Evolutionary conservation across 2,888 invertebrate species (phyloP).

Genomic region (Lapara coniferarum): DNA sequence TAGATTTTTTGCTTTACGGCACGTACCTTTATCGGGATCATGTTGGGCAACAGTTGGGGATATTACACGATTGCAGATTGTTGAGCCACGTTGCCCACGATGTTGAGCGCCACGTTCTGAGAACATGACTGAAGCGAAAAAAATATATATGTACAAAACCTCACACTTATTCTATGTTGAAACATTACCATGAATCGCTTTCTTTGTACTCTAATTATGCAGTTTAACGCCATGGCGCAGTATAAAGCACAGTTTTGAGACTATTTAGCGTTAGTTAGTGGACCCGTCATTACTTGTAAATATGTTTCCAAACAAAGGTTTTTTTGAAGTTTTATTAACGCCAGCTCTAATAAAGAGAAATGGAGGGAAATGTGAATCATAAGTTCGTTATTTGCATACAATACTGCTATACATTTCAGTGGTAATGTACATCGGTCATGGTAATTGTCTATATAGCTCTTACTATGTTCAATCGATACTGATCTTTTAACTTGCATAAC

Average conservation of each 20-base stretch:
- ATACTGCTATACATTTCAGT: neutral
- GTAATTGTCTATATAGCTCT: neutral
- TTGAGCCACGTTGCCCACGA: too few species aligned
- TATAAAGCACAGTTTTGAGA: conserved; percentile 9
- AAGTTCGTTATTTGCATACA: neutral
- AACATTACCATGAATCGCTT: neutral
- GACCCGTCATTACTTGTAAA: neutral
- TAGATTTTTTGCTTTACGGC: too few species aligned
- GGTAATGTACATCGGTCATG: neutral
- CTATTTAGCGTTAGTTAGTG: conserved; percentile 5
- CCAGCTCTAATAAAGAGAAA: neutral
- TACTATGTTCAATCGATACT: neutral
- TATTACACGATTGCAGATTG: too few species aligned
- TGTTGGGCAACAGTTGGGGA: too few species aligned
- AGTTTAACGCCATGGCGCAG: neutral
- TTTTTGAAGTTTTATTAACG: neutral
- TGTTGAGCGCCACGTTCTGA: too few species aligned
- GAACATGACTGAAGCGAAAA: too few species aligned
- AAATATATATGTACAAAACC: neutral
- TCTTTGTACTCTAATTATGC: conserved; percentile 12
- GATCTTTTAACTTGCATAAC: neutral
- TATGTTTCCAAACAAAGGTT: conserved; percentile 8
- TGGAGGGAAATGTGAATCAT: neutral
- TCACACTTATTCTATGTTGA: neutral
- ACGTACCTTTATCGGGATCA: too few species aligned